A percentile compares a stretch with the other conserved stretches of the same genome.
Evolutionary conservation across 1,140 invertebrate genomes (phyloP).

Genomic region (Brachionus angularis): DNA sequence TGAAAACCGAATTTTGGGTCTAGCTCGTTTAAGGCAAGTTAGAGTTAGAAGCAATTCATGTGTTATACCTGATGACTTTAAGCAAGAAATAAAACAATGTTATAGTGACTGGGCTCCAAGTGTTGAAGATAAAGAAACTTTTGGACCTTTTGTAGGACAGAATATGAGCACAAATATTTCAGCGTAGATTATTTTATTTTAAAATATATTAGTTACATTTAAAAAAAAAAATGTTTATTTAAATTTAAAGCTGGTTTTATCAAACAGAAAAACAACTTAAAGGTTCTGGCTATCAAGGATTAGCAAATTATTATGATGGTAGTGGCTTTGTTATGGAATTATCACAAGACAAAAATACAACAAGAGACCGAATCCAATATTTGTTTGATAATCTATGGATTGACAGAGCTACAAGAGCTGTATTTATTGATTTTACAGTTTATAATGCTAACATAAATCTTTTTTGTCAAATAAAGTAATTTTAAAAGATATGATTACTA

Average conservation of each 20-base stretch:
- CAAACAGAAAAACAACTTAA: constrained; percentile 32
- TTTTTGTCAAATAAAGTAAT: constrained; percentile 55
- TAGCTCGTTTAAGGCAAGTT: constrained; percentile 65
- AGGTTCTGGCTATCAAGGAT: constrained; percentile 36
- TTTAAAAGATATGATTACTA: not conserved
- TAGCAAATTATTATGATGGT: constrained; percentile 39
- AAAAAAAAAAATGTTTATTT: no score
- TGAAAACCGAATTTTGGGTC: constrained; percentile 66
- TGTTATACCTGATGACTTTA: constrained; percentile 39
- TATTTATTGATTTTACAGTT: constrained; percentile 70
- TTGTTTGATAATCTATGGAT: constrained; percentile 62
- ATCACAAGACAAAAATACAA: not conserved
- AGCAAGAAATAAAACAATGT: constrained; percentile 33
- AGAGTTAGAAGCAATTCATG: constrained; percentile 48
- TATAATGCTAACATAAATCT: constrained; percentile 74
- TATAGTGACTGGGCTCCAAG: constrained; percentile 36
- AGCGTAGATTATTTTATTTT: constrained; percentile 5
- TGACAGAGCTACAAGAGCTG: constrained; percentile 65
- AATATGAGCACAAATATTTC: constrained; percentile 3
- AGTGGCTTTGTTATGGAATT: constrained; percentile 42
- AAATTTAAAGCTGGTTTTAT: constrained; percentile 19
- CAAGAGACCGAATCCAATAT: not conserved
- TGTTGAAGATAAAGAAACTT: constrained; percentile 26
- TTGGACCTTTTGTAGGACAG: constrained; percentile 12
- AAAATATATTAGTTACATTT: not conserved